Conservation (phyloP, 1,140 invertebrate species). For the Nebria ingens region DNA sequence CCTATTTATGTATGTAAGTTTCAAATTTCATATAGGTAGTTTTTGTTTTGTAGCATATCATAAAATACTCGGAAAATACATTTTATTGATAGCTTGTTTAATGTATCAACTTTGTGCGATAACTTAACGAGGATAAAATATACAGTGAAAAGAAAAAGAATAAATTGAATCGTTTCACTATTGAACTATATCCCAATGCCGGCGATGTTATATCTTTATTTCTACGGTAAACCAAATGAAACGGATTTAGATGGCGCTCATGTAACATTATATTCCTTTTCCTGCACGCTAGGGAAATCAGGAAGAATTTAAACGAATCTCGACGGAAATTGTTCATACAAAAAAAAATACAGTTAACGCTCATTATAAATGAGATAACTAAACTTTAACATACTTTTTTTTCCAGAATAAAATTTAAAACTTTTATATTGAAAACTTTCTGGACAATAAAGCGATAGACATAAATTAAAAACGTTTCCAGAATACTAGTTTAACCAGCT, state of each 20-base stretch:
- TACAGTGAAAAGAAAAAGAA: too few species aligned
- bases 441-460: not conserved
- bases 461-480: not conserved
- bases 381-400: not conserved
- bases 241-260: not conserved
- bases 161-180: too few species aligned
- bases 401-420: not conserved
- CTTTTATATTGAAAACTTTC: not conserved
- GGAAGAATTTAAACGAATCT: not conserved
- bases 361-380: not conserved
- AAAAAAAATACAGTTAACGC: not conserved
- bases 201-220: too few species aligned
- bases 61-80: too few species aligned
- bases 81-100: too few species aligned
- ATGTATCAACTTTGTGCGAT: too few species aligned
- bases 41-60: too few species aligned
- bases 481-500: not conserved
- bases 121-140: too few species aligned
- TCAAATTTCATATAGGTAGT: too few species aligned
- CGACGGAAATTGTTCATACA: not conserved
- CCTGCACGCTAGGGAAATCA: not conserved
- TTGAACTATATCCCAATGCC: too few species aligned
- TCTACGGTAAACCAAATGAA: not conserved
- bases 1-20: too few species aligned
- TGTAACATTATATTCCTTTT: not conserved